Evolutionary conservation across 2,888 invertebrate species (phyloP).

Genomic region (Mantis religiosa): DNA sequence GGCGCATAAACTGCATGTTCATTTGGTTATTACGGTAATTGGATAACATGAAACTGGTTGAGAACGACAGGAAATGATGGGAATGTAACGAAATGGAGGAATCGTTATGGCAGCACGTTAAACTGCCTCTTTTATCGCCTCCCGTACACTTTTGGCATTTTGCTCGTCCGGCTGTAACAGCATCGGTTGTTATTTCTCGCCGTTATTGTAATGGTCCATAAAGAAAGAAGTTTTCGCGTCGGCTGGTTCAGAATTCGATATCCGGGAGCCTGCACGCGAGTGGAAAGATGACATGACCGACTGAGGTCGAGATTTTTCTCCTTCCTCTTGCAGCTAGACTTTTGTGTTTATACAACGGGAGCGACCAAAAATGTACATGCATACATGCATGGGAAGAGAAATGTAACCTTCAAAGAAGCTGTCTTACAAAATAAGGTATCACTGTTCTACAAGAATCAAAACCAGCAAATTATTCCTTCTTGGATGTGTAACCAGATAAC

Average conservation of each 20-base stretch:
- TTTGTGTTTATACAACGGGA: not conserved
- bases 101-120: not conserved
- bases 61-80: not conserved
- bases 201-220: not conserved
- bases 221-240: not conserved
- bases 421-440: no score
- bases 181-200: not conserved
- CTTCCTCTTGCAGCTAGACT: not conserved
- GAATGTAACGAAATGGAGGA: not conserved
- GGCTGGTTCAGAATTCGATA: not conserved
- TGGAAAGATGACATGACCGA: not conserved
- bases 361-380: not conserved
- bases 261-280: not conserved
- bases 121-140: not conserved
- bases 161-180: not conserved
- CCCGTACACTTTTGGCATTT: not conserved
- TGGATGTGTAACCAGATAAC: no score
- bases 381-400: not conserved
- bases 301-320: not conserved
- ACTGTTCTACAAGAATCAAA: no score
- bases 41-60: not conserved
- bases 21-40: not conserved
- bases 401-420: no score
- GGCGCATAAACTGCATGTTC: not conserved
- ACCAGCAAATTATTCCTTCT: no score